phyloP scores from a whole-genome alignment of 1,140 invertebrate species.

The Batillaria attramentaria region DNA sequence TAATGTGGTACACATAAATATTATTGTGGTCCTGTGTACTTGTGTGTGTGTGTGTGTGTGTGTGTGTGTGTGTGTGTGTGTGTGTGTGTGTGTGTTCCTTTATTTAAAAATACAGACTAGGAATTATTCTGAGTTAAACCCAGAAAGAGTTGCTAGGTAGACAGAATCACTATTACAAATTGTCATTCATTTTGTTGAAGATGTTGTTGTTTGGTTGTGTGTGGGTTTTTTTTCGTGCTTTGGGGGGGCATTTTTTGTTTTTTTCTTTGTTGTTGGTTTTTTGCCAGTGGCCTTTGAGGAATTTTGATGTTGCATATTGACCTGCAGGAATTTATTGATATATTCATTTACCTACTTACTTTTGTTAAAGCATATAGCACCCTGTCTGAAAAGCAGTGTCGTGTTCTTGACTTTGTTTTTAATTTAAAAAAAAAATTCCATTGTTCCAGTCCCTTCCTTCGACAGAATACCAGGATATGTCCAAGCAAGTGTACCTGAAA shows the following conservation, averaged over 20 bases:
- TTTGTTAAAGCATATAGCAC: background rate
- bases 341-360: background rate
- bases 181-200: no score
- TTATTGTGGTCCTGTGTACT: background rate
- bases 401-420: no score
- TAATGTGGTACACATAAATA: background rate
- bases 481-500: constrained; percentile 60
- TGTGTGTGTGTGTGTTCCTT: background rate
- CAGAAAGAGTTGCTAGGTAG: no score
- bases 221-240: background rate
- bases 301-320: background rate
- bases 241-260: background rate
- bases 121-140: background rate
- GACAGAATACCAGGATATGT: constrained; percentile 67
- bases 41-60: background rate
- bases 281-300: background rate
- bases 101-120: background rate
- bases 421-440: background rate
- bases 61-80: constrained; percentile 14
- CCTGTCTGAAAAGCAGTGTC: no score
- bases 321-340: background rate
- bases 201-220: no score
- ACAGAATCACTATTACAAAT: no score
- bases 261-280: background rate
- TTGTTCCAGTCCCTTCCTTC: constrained; percentile 59